Conservation (phyloP, 2,797 vertebrate genomes). For the Pterois miles region DNA sequence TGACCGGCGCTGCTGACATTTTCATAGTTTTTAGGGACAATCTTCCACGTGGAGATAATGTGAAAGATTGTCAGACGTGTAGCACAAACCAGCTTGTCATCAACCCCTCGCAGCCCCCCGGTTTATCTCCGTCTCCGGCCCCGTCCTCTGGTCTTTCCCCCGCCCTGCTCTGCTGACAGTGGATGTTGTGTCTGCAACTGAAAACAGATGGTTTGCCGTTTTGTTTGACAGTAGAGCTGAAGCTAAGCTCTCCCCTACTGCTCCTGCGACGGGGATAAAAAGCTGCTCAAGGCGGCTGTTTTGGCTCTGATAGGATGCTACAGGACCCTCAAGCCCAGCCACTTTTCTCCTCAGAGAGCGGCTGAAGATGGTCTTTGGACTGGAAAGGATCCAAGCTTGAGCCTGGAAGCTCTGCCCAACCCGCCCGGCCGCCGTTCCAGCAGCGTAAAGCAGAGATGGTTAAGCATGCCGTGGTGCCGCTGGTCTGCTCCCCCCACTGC, state of each 20-base stretch:
- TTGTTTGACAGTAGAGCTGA: slow-evolving; percentile 47
- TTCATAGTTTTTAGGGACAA: neutral
- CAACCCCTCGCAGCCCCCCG: neutral
- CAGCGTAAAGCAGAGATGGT: slow-evolving; percentile 78
- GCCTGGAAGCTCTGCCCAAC: slow-evolving; percentile 46
- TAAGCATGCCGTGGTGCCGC: slow-evolving; percentile 67
- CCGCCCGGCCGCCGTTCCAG: slow-evolving; percentile 55
- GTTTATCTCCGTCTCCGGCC: neutral
- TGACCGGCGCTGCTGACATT: neutral
- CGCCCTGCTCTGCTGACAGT: slow-evolving; percentile 37
- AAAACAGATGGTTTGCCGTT: slow-evolving; percentile 77
- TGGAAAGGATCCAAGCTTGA: slow-evolving; percentile 43
- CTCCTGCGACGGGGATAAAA: slow-evolving; percentile 54
- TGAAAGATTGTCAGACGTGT: neutral
- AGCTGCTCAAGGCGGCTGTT: slow-evolving; percentile 51
- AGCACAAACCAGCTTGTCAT: neutral
- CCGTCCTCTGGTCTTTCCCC: neutral
- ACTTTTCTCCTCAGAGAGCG: slow-evolving; percentile 36
- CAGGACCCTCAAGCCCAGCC: slow-evolving; percentile 49
- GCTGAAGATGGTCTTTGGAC: slow-evolving; percentile 46
- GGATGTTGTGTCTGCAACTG: slow-evolving; percentile 52
- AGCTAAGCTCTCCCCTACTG: slow-evolving; percentile 59
- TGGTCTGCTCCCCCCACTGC: slow-evolving; percentile 58
- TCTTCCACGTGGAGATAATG: neutral
- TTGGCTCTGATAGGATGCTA: slow-evolving; percentile 51